Evolutionary conservation across 2,113 vertebrate genomes (phyloP), one percentile per base, ranked within the genome.

Genomic region (Hirundichthys speculiger): DNA sequence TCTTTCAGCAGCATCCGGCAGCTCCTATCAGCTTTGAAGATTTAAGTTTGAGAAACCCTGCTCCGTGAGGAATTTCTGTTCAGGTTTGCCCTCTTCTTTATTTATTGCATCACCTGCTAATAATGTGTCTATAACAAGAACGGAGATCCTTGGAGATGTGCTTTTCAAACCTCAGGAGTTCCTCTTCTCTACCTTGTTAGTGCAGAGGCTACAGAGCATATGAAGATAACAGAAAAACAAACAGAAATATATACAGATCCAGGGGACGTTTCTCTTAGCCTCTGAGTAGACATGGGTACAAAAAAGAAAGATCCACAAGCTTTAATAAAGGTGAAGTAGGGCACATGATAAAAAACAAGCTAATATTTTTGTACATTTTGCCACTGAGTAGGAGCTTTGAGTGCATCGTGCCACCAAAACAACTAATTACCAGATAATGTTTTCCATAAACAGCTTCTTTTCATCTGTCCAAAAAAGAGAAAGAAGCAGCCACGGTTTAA

Each of bases 11-110:
- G 61, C 69, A 56, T 77, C 77, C 78, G 70, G 66, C 39, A 45
- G 80, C 69, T 82, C 49, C 49, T 59, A n/a, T 3, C 25, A 30
- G 47, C 71, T 89, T 85, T 86, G 73, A 83, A 82, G 70, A 87
- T 77, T 73, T 73, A 77, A 73, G 69, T 73, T 76, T 69, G 59
- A 83, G 61, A 79, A 80, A 73, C 49, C 16, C 5, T 0, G 14
- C 67, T 78, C 69, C 77, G 67, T 52, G 65, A 78, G 84, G 82
- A 83, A 80, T 83, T 69, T 62, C 50, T 65, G 24, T 75, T 77
- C 47, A 74, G 69, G 66, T 79, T 69, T 57, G 54, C 54, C 51
- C 71, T 71, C 63, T 39, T 67, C 65, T 85, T 73, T 68, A 78
- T 82, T 80, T 48, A 64, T 85, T 69, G 59, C 45, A 60, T 79